These are phyloP conservation scores for Pelosia muscerda DNA, from an alignment of 2,888 invertebrate genomes.

Conservation along the genomic window DNA sequence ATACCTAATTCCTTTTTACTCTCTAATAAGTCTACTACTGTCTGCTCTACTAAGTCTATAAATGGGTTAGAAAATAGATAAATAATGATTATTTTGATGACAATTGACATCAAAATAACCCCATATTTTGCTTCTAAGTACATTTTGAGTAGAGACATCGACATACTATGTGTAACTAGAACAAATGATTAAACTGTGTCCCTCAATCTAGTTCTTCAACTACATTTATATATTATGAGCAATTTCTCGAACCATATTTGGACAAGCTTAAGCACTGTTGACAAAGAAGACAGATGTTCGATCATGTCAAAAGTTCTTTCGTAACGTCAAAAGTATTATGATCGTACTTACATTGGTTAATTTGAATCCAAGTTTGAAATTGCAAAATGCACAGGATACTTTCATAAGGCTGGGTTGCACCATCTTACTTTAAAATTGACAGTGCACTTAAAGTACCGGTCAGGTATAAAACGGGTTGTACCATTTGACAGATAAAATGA, in stretches of 20 bases:
- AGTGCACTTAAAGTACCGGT: too few species aligned
- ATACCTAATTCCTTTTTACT: too few species aligned
- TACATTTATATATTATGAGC: constrained; percentile 23
- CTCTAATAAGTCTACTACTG: too few species aligned
- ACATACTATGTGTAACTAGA: not conserved
- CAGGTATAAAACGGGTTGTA: too few species aligned
- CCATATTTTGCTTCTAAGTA: not conserved
- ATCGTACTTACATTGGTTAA: constrained; percentile 41
- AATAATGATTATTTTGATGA: too few species aligned
- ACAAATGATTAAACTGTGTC: not conserved
- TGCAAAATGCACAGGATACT: constrained; percentile 53
- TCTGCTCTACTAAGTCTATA: too few species aligned
- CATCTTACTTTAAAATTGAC: too few species aligned
- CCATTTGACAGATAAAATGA: too few species aligned
- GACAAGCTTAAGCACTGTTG: constrained; percentile 17
- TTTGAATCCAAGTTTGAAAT: constrained; percentile 45
- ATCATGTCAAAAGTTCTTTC: constrained; percentile 38
- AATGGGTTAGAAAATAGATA: too few species aligned
- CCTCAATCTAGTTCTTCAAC: constrained; percentile 10
- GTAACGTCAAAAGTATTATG: constrained; percentile 37
- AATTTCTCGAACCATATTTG: constrained; percentile 30
- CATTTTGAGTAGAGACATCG: not conserved
- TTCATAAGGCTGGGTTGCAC: too few species aligned
- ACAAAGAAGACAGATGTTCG: constrained; percentile 41
- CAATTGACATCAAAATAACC: not conserved